Percentiles rank a stretch among this genome's conserved stretches.
Evolutionary conservation across 2,888 invertebrate genomes (phyloP).

Genomic region (Rhingia campestris): DNA sequence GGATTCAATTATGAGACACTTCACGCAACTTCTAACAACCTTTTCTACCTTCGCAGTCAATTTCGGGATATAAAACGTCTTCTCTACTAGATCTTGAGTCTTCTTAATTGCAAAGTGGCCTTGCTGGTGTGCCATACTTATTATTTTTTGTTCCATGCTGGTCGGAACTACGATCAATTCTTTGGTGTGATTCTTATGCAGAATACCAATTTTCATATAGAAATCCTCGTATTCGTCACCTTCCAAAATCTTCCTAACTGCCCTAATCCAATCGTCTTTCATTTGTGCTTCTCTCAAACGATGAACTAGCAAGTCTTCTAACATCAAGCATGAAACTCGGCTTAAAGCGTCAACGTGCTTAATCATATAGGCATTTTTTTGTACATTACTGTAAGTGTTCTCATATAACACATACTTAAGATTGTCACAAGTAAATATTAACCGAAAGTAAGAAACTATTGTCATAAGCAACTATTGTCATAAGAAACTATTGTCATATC

Average conservation of each 20-base stretch:
- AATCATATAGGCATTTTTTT: background rate
- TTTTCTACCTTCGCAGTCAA: background rate
- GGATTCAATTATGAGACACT: slow-evolving; percentile 69
- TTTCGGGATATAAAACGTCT: background rate
- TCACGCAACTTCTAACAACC: slow-evolving; percentile 54
- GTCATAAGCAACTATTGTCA: too few species aligned
- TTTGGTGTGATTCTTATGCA: slow-evolving; percentile 8
- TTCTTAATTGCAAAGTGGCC: slow-evolving; percentile 77
- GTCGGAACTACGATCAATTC: slow-evolving; percentile 77
- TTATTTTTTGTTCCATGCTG: slow-evolving; percentile 78
- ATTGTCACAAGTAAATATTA: slow-evolving; percentile 13
- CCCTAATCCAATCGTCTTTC: slow-evolving; percentile 29
- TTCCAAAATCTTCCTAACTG: slow-evolving; percentile 29
- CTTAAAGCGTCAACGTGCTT: slow-evolving; percentile 39
- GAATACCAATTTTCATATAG: slow-evolving; percentile 3
- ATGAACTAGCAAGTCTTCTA: slow-evolving; percentile 29
- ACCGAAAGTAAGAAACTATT: slow-evolving; percentile 18
- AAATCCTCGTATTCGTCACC: slow-evolving; percentile 29
- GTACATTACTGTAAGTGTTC: background rate
- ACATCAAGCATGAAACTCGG: background rate
- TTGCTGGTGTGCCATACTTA: slow-evolving; percentile 77
- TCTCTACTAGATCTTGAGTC: slow-evolving; percentile 63
- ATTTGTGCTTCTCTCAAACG: slow-evolving; percentile 20
- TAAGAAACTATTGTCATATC: slow-evolving; percentile 23
- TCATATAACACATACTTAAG: slow-evolving; percentile 10